Conservation (phyloP, 1,140 invertebrate species). For the Drosophila bifasciata region DNA sequence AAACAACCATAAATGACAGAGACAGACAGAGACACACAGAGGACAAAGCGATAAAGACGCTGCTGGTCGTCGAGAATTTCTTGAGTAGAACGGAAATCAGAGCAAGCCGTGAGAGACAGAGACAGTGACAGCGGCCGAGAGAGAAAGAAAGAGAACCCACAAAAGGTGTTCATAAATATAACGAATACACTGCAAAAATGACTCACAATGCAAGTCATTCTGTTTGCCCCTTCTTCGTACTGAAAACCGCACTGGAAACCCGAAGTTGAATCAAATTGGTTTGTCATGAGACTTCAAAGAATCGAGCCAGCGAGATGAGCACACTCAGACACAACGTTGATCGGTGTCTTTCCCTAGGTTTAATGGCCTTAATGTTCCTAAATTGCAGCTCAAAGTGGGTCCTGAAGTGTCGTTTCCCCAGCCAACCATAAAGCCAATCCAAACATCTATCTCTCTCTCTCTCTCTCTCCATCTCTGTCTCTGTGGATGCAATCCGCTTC, state of each 20-base stretch:
- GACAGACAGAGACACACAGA: constrained; percentile 33
- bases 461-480: neutral
- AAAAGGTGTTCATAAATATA: constrained; percentile 44
- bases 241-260: constrained; percentile 14
- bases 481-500: no score
- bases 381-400: constrained; percentile 27
- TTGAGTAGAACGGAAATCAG: constrained; percentile 37
- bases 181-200: constrained; percentile 58
- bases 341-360: neutral
- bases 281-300: constrained; percentile 28
- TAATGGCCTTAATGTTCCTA: constrained; percentile 27
- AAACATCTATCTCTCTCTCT: constrained; percentile 17
- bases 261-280: constrained; percentile 12
- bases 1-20: constrained; percentile 54
- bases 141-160: neutral
- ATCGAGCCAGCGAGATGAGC: constrained; percentile 5
- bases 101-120: constrained; percentile 7
- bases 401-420: constrained; percentile 17
- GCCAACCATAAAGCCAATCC: constrained; percentile 41
- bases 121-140: no score
- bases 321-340: neutral
- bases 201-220: constrained; percentile 53
- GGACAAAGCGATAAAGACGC: constrained; percentile 43
- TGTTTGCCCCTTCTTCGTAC: neutral
- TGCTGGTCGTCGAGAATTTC: constrained; percentile 31